These are phyloP conservation scores for Heteractis magnifica DNA, from an alignment of 92 coral and sea anemone species.

Conservation along the genomic window DNA sequence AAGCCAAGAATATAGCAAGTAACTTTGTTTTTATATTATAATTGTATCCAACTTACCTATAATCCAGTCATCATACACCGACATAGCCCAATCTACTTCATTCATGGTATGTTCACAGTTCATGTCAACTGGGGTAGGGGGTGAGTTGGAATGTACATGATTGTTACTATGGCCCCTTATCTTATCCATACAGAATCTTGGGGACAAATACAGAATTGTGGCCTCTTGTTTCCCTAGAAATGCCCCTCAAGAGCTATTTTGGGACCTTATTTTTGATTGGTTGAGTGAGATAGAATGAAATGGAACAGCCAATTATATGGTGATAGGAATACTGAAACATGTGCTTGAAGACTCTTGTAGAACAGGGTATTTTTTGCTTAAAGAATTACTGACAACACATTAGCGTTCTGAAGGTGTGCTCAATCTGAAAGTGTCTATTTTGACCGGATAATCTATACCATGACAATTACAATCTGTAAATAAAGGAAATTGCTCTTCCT, in stretches of 20 bases:
- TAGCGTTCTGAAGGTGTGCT: not conserved
- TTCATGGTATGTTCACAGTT: too few relatives aligned
- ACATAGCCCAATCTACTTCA: too few relatives aligned
- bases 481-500: not conserved
- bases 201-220: not conserved
- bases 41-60: not conserved
- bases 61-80: not conserved
- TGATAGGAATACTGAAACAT: not conserved
- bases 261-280: not conserved
- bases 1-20: too few relatives aligned
- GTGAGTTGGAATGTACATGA: not conserved
- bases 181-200: not conserved
- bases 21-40: too few relatives aligned
- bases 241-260: not conserved
- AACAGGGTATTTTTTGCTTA: conserved; percentile 6
- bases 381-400: not conserved
- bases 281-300: not conserved
- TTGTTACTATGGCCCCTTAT: not conserved
- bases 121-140: not conserved
- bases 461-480: not conserved
- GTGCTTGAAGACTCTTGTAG: conserved; percentile 9
- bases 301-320: not conserved
- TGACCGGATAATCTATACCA: not conserved
- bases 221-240: not conserved
- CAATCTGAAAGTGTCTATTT: not conserved